Evolutionary conservation across 2,888 invertebrate genomes (phyloP), one percentile per base, ranked within the genome.

Genomic region (Acronicta psi): DNA sequence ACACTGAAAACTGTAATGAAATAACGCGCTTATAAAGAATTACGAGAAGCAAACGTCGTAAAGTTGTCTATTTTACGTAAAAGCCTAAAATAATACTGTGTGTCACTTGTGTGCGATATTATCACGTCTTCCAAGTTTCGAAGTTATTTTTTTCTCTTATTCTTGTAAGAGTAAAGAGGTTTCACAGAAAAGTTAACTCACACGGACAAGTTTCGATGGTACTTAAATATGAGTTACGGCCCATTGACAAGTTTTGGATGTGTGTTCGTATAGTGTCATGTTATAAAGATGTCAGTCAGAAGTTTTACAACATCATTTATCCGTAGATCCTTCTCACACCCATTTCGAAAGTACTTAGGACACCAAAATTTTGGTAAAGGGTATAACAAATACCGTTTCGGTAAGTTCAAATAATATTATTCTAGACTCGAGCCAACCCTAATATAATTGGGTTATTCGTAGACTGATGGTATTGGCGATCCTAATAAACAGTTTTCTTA

Each of bases 11-110:
- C 1, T 34, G 34, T 38, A 43, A 11, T 34, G 18, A 20, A 42
- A 38, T 57, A 14, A 31, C 11, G 34, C 20, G 3, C 11, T 43
- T 29, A 11, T 10, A 34, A 52, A 37, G 34, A 47, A 49, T 17
- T 29, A 29, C 11, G 11, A 29, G 2, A 10, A 29, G 29, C 11
- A 29, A 38, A 0, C 8, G 9, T 57, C 11, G 4, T n/a, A 13
- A 11, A 9, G 20, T 20, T 16, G 13, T 16, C 45, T 44, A 37
- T 40, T 47, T 64, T 31, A 46, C 31, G 7, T 25, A 17, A 18
- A 34, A n/a, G n/a, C 29, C 3, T 31, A 29, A 29, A 14, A 42
- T 29, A 2, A 36, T 23, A 44, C 13, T 31, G n/a, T n/a, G n/a
- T 31, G 13, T 31, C 13, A 36, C 20, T 31, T 13, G 11, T 31